Evolutionary conservation across 1,140 invertebrate genomes (phyloP).

Genomic region (Yoshiicerus persimilis): DNA sequence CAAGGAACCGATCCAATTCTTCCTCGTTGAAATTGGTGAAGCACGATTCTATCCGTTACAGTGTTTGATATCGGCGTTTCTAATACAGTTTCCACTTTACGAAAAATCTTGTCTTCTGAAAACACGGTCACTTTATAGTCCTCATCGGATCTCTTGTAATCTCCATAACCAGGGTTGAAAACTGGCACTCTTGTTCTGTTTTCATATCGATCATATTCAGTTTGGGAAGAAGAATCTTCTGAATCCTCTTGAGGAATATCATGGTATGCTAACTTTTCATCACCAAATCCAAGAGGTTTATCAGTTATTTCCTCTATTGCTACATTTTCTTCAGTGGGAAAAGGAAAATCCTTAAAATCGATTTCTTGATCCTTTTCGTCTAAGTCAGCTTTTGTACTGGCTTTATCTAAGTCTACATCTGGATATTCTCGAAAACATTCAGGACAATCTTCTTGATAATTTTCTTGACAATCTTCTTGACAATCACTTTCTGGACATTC

Average conservation of each 20-base stretch:
- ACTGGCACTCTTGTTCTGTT: not conserved
- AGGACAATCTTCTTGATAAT: no score
- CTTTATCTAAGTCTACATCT: no score
- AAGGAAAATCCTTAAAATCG: no score
- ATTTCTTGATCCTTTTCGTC: no score
- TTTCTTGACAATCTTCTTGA: not conserved
- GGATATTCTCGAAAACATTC: no score
- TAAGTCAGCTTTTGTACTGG: no score
- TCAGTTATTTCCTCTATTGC: no score
- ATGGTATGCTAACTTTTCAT: not conserved
- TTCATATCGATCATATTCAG: not conserved
- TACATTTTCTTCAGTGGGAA: no score
- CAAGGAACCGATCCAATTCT: conserved; percentile 27
- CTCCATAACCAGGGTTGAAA: not conserved
- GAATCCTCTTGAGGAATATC: not conserved
- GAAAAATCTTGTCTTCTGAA: not conserved
- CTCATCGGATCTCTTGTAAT: not conserved
- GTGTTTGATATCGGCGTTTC: not conserved
- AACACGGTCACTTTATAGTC: not conserved
- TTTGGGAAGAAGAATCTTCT: not conserved
- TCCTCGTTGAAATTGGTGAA: not conserved
- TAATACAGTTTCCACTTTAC: not conserved
- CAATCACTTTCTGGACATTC: not conserved
- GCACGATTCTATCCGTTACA: not conserved
- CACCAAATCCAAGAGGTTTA: not conserved